Base-by-base conservation (phyloP, 2,113 vertebrate genomes). In the Aphyosemion australe region DNA sequence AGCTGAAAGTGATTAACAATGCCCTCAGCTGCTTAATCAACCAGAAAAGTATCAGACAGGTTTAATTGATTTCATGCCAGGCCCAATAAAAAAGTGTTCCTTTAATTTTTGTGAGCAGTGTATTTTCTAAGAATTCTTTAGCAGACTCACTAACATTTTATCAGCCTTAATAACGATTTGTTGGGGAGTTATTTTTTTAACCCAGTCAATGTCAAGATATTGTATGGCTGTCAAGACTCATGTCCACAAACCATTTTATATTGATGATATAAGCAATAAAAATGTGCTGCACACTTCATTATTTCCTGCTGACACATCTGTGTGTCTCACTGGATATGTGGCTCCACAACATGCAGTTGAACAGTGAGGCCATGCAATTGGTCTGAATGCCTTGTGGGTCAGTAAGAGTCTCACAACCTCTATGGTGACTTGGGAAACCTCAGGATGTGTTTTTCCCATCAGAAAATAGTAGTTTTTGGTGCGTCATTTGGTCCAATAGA, bases 241-340 rank as follows among this genome's bases (percentile, higher is more conserved):
- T 42, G 34, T 10, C 12, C 41, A 41, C 8, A 20, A 42, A 14
- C 6, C 18, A 53, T 59, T 19, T 57, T 2, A 19, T 2, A 20
- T 50, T 39, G 51, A 51, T 56, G 49, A 39, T 65, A 8, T 45
- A 47, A 26, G 56, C 39, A 56, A 48, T 62, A 65, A 45, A 51
- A 67, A 37, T 37, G 7, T 37, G 9, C 34, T 37, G 34, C 34
- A 56, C 46, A 57, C 58, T 53, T 76, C 69, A 80, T 72, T 83
- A 63, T 65, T 78, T 67, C 55, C 74, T 55, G 60, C 58, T 71
- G 63, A 69, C 53, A 42, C 52, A 18, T 4, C 37, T 47, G 66
- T 45, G 8, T 51, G 20, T 46, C 51, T 37, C 3, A 26, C 19
- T 18, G 34, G 39, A 45, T 70, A 61, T 52, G 68, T 43, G 49